Evolutionary conservation across 2,113 vertebrate species (phyloP), one percentile per base, ranked within the genome.

Genomic region (Amblyopsis rosae): DNA sequence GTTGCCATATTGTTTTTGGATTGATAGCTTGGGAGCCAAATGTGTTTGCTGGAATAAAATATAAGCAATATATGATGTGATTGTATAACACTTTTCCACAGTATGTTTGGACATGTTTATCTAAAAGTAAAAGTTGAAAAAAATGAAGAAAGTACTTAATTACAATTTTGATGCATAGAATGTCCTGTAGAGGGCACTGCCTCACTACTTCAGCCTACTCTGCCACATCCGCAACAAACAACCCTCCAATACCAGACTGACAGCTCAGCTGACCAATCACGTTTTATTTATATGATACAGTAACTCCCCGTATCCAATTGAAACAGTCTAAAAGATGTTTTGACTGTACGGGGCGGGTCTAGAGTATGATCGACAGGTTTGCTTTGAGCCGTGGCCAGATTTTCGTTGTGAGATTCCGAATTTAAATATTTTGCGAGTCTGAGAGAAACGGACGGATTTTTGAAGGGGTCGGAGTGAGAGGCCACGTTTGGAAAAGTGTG

Each of bases 291-390:
- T 79, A 0, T 64, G 61, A 75, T 78, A 86, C 85, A 74, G 81
- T 87, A 79, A 55, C 47, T 12, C 0, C 6, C 15, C 1, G 33
- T 3, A 65, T 57, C 89, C 88, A 88, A 88, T 91, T 41, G 16
- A 12, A 54, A 19, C 0, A 49, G 0, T 59, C 3, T 0, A 73
- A 74, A 67, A 57, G 62, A 70, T 77, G 62, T 73, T 81, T 69
- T 59, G 64, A 87, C 84, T 84, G 81, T 86, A 89, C 3, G 41
- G 71, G 89, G 86, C 70, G 88, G 89, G 84, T 3, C 58, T 67
- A 75, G 9, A 1, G 26, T 67, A 79, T 88, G 89, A 87, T 83
- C 46, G 87, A 79, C 84, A 86, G 69, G 73, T 83, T 60, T 75
- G 45, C 62, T 53, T 73, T 80, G 75, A 64, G 67, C 67, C 59